These are phyloP conservation scores for Junonia oenone DNA, from an alignment of 2,888 invertebrate species.

Conservation along the genomic window DNA sequence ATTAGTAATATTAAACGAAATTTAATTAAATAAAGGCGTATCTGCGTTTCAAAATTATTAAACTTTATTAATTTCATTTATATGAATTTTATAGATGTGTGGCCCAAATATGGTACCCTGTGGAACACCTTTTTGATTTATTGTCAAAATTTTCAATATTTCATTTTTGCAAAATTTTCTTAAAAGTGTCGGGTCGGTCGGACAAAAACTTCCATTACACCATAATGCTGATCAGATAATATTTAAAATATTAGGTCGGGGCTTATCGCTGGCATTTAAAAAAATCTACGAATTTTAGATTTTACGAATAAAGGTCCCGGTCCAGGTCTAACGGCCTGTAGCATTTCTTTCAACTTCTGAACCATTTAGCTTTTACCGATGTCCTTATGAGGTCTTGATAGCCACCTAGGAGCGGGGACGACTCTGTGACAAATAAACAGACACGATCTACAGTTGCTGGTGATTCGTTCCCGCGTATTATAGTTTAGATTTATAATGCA, in stretches of 20 bases:
- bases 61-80: constrained; percentile 25
- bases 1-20: too few relatives aligned
- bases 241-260: constrained; percentile 18
- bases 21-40: background rate
- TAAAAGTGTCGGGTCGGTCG: constrained; percentile 3
- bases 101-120: constrained; percentile 32
- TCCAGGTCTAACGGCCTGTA: constrained; percentile 26
- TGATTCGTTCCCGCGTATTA: constrained; percentile 34
- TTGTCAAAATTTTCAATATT: background rate
- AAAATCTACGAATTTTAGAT: constrained; percentile 12
- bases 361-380: constrained; percentile 48
- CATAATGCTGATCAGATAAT: background rate
- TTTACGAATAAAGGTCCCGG: constrained; percentile 16
- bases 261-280: constrained; percentile 21
- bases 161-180: background rate
- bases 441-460: constrained; percentile 23
- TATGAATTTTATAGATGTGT: constrained; percentile 23
- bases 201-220: constrained; percentile 2
- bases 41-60: background rate
- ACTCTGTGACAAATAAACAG: background rate
- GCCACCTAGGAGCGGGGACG: constrained; percentile 37
- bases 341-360: constrained; percentile 23
- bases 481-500: constrained; percentile 37
- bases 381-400: constrained; percentile 41
- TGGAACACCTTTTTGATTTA: constrained; percentile 24